These are phyloP conservation scores for Goniozus legneri DNA, from an alignment of 1,140 invertebrate species.

Conservation along the genomic window DNA sequence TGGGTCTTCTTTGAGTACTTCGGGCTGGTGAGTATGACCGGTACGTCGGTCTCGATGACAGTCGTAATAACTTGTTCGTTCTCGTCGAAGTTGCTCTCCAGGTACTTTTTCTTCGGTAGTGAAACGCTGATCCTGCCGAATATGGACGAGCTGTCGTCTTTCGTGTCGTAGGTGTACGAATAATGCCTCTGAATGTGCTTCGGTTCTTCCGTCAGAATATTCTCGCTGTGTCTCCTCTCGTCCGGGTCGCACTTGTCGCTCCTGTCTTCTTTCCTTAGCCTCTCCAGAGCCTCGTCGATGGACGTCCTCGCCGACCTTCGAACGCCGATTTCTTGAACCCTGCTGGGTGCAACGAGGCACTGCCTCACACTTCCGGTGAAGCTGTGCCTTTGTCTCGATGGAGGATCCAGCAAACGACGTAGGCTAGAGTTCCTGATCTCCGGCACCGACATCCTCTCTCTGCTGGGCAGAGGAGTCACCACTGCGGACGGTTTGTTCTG, in stretches of 20 bases:
- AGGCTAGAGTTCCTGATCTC: conserved; percentile 48
- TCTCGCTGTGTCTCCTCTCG: conserved; percentile 13
- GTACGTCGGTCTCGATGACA: conserved; percentile 45
- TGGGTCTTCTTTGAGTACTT: conserved; percentile 43
- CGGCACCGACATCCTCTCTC: conserved; percentile 47
- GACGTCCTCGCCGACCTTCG: conserved; percentile 17
- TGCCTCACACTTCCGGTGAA: conserved; percentile 37
- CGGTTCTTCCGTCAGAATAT: conserved; percentile 26
- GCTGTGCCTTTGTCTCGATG: conserved; percentile 43
- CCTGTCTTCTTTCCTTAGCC: conserved; percentile 18
- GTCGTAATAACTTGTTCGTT: conserved; percentile 49
- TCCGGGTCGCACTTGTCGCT: conserved; percentile 10
- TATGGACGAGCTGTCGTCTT: conserved; percentile 24
- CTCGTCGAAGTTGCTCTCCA: conserved; percentile 49
- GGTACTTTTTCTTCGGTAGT: conserved; percentile 40
- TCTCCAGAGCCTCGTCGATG: conserved; percentile 28
- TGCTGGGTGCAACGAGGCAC: conserved; percentile 19
- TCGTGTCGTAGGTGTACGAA: conserved; percentile 44
- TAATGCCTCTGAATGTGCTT: conserved; percentile 47
- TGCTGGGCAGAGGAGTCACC: conserved; percentile 11
- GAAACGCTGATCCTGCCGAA: conserved; percentile 30
- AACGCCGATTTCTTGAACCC: conserved; percentile 17
- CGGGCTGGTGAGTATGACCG: conserved; percentile 35
- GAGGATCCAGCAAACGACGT: conserved; percentile 42
- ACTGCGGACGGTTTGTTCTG: neutral